These are phyloP conservation scores for Tolmerus cingulatus DNA, from an alignment of 2,888 invertebrate species.

Conservation along the genomic window DNA sequence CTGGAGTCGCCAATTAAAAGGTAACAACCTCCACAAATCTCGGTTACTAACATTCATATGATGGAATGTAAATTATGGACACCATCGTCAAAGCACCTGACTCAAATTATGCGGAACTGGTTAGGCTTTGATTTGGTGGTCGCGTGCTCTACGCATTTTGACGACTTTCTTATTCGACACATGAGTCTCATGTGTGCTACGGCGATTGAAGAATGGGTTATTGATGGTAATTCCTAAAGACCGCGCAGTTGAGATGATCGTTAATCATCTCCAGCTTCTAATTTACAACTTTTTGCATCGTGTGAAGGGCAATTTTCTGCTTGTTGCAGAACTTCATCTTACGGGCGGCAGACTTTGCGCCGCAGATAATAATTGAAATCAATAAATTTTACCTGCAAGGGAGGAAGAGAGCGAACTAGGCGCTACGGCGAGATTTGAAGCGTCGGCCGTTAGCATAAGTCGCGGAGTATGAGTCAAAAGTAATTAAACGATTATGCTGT, in stretches of 20 bases:
- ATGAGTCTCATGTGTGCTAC: neutral
- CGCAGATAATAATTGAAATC: neutral
- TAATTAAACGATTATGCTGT: neutral
- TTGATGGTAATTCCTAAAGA: neutral
- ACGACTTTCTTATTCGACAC: neutral
- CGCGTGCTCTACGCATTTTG: neutral
- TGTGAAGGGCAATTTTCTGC: neutral
- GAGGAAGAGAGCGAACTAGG: neutral
- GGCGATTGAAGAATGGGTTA: neutral
- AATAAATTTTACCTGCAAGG: neutral
- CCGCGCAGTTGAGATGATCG: neutral
- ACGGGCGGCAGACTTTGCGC: neutral
- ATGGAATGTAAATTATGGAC: constrained; percentile 19
- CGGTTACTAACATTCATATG: neutral
- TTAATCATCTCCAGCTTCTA: neutral
- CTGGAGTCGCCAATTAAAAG: constrained; percentile 7
- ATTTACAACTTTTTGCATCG: neutral
- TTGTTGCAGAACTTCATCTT: neutral
- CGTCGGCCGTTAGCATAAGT: neutral
- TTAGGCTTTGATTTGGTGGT: neutral
- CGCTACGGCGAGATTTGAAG: neutral
- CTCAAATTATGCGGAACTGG: constrained; percentile 3
- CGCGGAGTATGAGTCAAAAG: neutral
- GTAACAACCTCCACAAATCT: constrained; percentile 6
- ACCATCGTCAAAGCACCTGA: neutral